These are phyloP conservation scores for Actinia equina DNA, from an alignment of 64 coral and sea anemone species.

Conservation along the genomic window DNA sequence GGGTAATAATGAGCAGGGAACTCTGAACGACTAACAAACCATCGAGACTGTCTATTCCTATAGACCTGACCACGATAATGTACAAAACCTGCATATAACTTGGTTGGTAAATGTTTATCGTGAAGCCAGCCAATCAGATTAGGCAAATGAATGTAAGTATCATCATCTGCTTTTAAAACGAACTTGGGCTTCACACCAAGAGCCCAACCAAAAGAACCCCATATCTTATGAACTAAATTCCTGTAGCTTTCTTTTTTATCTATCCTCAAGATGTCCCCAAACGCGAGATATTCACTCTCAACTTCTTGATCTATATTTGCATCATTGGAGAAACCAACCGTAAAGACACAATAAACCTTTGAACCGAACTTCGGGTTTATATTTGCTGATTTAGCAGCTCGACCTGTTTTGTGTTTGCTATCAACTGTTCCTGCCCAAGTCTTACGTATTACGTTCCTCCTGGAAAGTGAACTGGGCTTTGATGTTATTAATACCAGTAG, in stretches of 20 bases:
- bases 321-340: conserved; percentile 28
- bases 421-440: conserved; percentile 10
- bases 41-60: background rate
- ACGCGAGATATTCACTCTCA: background rate
- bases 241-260: conserved; percentile 28
- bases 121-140: conserved; percentile 13
- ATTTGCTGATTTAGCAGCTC: background rate
- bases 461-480: background rate
- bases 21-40: conserved; percentile 20
- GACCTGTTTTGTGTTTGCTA: conserved; percentile 6
- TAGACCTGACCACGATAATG: background rate
- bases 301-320: conserved; percentile 6
- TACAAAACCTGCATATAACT: conserved; percentile 32
- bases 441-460: conserved; percentile 22
- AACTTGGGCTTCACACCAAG: conserved; percentile 19
- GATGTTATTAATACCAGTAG: conserved; percentile 24
- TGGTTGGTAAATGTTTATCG: background rate
- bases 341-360: conserved; percentile 25
- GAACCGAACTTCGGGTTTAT: background rate
- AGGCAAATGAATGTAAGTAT: conserved; percentile 40
- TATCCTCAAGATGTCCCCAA: conserved; percentile 27
- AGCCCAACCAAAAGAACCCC: conserved; percentile 33
- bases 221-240: conserved; percentile 14
- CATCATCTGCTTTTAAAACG: conserved; percentile 38
- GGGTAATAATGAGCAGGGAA: background rate